Evolutionary conservation across 2,113 vertebrate genomes (phyloP).

Genomic region (Ailurus styani): DNA sequence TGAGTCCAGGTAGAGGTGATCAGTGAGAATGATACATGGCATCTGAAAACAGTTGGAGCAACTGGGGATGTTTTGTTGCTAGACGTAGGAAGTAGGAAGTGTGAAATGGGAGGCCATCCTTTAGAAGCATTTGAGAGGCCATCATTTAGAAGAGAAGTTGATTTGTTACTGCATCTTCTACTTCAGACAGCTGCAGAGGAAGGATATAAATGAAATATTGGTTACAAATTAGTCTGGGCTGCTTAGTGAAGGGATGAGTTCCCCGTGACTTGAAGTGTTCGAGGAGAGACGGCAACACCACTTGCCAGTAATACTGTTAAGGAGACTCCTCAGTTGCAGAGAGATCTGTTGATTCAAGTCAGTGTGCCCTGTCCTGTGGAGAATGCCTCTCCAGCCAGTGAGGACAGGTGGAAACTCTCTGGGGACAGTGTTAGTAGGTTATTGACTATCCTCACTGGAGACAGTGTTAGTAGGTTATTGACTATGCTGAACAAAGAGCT

Average conservation of each 20-base stretch:
- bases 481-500: neutral
- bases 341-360: neutral
- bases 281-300: neutral
- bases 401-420: too few species aligned
- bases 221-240: neutral
- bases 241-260: neutral
- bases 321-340: neutral
- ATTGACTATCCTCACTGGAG: neutral
- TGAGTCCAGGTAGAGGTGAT: neutral
- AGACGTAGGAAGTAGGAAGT: neutral
- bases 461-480: neutral
- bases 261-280: neutral
- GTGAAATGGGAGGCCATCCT: neutral
- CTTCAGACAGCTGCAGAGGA: neutral
- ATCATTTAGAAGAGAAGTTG: neutral
- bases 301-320: too few species aligned
- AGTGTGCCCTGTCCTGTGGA: neutral
- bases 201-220: neutral
- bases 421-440: neutral
- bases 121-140: neutral
- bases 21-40: neutral
- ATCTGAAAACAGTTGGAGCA: neutral
- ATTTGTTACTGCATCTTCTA: neutral
- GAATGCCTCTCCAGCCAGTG: neutral
- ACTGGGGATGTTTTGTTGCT: neutral